Evolutionary conservation across 2,888 invertebrate genomes (phyloP).

Genomic region (Caenorhabditis wallacei): DNA sequence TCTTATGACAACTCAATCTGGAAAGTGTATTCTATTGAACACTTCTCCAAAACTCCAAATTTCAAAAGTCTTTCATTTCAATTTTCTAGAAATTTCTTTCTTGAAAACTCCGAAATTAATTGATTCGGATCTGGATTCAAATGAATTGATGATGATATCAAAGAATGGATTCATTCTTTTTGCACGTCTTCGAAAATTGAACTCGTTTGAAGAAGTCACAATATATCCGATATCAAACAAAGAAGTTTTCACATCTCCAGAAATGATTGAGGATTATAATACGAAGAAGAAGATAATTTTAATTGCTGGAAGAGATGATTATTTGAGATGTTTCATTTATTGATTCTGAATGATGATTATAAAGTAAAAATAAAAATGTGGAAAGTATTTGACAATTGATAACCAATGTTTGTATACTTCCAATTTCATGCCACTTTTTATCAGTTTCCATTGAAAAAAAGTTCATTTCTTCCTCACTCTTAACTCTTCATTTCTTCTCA

Average conservation of each 20-base stretch:
- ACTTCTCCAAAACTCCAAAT: not conserved
- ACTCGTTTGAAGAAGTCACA: constrained; percentile 10
- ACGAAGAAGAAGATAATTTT: not conserved
- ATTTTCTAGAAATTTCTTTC: constrained; percentile 28
- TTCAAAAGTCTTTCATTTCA: constrained; percentile 9
- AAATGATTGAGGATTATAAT: not conserved
- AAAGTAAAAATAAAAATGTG: not conserved
- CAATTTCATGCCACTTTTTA: not conserved
- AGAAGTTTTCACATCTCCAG: constrained; percentile 46
- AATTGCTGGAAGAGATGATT: constrained; percentile 50
- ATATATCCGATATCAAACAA: constrained; percentile 16
- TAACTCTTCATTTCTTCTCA: not conserved
- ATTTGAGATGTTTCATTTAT: constrained; percentile 32
- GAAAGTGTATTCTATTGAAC: not conserved
- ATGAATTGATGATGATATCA: constrained; percentile 16
- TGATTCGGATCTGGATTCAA: too few species aligned
- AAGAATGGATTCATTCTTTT: constrained; percentile 29
- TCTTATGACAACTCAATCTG: constrained; percentile 28
- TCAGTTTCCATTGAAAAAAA: constrained; percentile 14
- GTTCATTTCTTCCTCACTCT: constrained; percentile 11
- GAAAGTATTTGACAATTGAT: too few species aligned
- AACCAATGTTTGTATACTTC: not conserved
- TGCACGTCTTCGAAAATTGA: constrained; percentile 1
- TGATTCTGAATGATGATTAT: not conserved
- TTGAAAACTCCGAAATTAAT: constrained; percentile 17